A percentile compares a stretch with the other conserved stretches of the same genome.
phyloP scores from a whole-genome alignment of 2,113 vertebrate genomes.

The Nothobranchius kuhntae region DNA sequence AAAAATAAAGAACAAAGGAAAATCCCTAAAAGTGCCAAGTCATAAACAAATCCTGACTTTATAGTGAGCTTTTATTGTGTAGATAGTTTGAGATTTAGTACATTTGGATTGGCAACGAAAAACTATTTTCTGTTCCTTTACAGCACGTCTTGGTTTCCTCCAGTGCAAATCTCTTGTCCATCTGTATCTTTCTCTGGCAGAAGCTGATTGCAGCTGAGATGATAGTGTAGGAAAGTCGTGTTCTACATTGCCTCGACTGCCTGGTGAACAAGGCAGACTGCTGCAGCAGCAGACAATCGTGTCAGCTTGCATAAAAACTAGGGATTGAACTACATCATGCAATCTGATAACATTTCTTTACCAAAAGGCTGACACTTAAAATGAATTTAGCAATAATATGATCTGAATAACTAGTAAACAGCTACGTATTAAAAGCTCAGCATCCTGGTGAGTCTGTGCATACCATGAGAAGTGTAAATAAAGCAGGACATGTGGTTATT shows the following conservation, averaged over 20 bases:
- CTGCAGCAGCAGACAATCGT: slow-evolving; percentile 47
- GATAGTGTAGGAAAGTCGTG: slow-evolving; percentile 44
- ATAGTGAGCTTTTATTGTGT: not conserved
- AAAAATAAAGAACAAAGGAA: not conserved
- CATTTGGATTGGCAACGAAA: not conserved
- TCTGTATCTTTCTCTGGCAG: slow-evolving; percentile 54
- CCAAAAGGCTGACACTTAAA: slow-evolving; percentile 34
- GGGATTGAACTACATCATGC: slow-evolving; percentile 35
- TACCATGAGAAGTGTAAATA: not conserved
- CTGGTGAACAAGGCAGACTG: slow-evolving; percentile 56
- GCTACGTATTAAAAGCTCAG: not conserved
- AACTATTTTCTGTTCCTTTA: slow-evolving; percentile 2
- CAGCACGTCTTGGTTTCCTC: slow-evolving; percentile 21
- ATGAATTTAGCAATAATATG: slow-evolving; percentile 12
- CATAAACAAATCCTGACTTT: not conserved
- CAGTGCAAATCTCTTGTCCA: slow-evolving; percentile 49
- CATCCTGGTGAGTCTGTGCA: not conserved
- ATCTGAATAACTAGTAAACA: slow-evolving; percentile 1
- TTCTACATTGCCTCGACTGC: slow-evolving; percentile 48
- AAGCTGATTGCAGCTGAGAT: slow-evolving; percentile 59
- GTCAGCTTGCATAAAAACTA: slow-evolving; percentile 47
- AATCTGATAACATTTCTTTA: slow-evolving; percentile 34
- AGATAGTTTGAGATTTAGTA: not conserved
- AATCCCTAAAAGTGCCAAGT: not conserved
- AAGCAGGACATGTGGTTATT: not conserved